Base-by-base conservation (phyloP, 2,113 vertebrate genomes). In the Boulengeromyrus knoepffleri region DNA sequence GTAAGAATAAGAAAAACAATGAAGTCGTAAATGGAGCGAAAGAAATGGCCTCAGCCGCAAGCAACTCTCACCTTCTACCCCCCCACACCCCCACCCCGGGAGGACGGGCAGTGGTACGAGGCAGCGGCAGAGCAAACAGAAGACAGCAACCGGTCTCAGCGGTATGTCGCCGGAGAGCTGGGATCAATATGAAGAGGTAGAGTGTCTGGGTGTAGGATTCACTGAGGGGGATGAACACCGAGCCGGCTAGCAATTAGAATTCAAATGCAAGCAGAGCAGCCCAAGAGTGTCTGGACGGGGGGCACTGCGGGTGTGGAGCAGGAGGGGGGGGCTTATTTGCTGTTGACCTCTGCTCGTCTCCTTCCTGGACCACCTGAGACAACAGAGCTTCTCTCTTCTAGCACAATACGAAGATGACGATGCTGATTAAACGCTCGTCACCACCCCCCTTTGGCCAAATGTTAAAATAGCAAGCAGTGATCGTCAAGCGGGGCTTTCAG, bases 221-320 rank as follows among this genome's bases (percentile, higher is more conserved):
- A 77, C 31, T 87, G 24, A 3, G 27, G 88, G 89, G 88, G 90
- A 92, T 90, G 58, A 91, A 83, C 88, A 87, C 89, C 93, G 88
- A 80, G 77, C 92, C 91, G 91, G 90, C 91, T 92, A 91, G 91
- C 91, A 88, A 93, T 93, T 93, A 94, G 93, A 94, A 94, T 91
- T 94, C 88, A 94, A 95, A 95, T 94, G 92, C 94, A 95, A 94
- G 90, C 91, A 24, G 91, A 47, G 83, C 36, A 49, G 89, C 62
- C 42, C 10, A 42, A 86, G 89, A 91, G 92, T 53, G 45, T 13
- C 66, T 56, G 77, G 87, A 50, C n/a, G 50, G 56, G 5, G 5
- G 56, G 8, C 47, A 47, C 9, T 47, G 47, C 9, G 47, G 47
- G 49, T 49, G 17, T 47, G 45, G 12, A 12, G 9, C 0, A 85